These are phyloP conservation scores for Paratilapia polleni DNA, from an alignment of 2,113 vertebrate species.

Conservation along the genomic window DNA sequence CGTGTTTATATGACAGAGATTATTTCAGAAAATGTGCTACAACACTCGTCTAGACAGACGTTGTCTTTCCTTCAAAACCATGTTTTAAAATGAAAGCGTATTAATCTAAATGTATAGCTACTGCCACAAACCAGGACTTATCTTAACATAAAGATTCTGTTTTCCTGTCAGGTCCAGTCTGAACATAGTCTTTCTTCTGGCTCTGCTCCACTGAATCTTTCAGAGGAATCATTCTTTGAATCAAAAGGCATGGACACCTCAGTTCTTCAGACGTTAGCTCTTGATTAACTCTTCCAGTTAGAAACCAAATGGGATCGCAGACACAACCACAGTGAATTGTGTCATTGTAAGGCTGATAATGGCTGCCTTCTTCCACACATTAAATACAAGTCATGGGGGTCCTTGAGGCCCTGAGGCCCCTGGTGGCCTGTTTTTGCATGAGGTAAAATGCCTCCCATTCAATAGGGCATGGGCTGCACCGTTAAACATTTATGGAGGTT, in stretches of 20 bases:
- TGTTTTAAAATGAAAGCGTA: neutral
- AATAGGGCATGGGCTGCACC: slow-evolving; percentile 56
- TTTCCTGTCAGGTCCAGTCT: neutral
- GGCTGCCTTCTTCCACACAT: slow-evolving; percentile 70
- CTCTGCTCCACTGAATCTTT: neutral
- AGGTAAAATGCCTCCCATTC: slow-evolving; percentile 78
- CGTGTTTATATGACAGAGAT: neutral
- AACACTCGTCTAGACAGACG: neutral
- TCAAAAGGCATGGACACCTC: slow-evolving; percentile 31
- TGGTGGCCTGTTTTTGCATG: slow-evolving; percentile 67
- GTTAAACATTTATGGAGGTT: slow-evolving; percentile 74
- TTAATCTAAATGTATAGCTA: neutral
- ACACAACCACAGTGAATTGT: slow-evolving; percentile 68
- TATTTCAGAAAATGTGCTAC: neutral
- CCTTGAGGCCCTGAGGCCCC: slow-evolving; percentile 66
- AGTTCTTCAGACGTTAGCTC: slow-evolving; percentile 39
- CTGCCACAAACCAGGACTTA: neutral
- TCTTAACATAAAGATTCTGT: neutral
- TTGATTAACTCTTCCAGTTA: slow-evolving; percentile 64
- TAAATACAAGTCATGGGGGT: slow-evolving; percentile 62
- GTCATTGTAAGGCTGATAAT: slow-evolving; percentile 75
- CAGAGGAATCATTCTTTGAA: neutral
- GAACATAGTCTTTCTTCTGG: neutral
- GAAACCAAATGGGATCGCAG: slow-evolving; percentile 63
- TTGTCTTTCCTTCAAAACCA: neutral